Conservation (phyloP, 2,113 vertebrate species). For the Nanorana parkeri region DNA sequence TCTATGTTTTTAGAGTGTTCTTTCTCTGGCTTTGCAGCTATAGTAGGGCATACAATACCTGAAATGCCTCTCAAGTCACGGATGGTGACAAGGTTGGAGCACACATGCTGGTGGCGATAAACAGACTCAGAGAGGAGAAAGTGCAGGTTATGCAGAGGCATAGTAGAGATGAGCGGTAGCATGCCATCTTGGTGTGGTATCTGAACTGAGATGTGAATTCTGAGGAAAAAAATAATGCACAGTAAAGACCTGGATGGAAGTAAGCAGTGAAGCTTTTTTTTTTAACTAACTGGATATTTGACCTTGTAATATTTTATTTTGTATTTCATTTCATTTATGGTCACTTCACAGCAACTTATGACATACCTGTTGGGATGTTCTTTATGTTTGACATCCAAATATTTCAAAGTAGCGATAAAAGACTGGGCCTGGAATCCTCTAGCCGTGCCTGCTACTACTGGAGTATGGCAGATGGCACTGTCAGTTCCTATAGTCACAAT, state of each 20-base stretch:
- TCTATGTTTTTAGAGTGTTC: too few species aligned
- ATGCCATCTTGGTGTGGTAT: conserved; percentile 98
- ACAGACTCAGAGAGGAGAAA: conserved; percentile 96
- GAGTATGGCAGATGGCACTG: conserved; percentile 94
- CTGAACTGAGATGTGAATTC: conserved; percentile 97
- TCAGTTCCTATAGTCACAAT: conserved; percentile 90
- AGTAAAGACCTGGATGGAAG: background rate
- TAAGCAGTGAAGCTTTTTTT: too few species aligned
- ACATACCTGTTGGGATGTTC: conserved; percentile 94
- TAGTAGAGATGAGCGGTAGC: conserved; percentile 95
- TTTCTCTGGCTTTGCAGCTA: too few species aligned
- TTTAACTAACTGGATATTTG: too few species aligned
- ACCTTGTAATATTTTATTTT: too few species aligned
- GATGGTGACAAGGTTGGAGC: conserved; percentile 90
- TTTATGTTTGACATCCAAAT: conserved; percentile 97
- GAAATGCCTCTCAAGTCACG: conserved; percentile 86
- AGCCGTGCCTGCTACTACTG: conserved; percentile 90
- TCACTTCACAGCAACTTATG: background rate
- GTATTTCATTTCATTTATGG: background rate
- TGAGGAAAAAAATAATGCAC: conserved; percentile 58
- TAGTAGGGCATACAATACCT: conserved; percentile 69
- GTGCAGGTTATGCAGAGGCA: conserved; percentile 94
- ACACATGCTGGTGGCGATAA: conserved; percentile 96
- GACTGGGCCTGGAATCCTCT: conserved; percentile 97
- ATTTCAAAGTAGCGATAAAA: conserved; percentile 93